These are phyloP conservation scores for Nycticryphes semicollaris DNA, from an alignment of 2,113 vertebrate species.

Conservation along the genomic window DNA sequence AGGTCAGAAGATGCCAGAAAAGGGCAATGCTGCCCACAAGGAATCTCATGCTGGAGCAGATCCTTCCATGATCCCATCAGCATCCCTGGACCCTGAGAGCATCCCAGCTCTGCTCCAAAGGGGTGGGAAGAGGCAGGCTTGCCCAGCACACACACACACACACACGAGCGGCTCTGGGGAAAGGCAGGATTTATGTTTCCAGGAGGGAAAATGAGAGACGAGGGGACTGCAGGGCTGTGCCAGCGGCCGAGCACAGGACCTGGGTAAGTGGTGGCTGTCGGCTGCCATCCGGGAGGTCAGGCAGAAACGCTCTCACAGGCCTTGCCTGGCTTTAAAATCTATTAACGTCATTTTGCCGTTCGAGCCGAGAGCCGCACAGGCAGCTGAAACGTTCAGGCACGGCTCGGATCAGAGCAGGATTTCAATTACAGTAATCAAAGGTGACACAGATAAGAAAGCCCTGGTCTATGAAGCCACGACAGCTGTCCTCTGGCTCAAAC, in stretches of 20 bases:
- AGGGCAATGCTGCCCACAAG: not conserved
- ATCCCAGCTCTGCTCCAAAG: accelerated
- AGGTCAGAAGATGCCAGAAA: not conserved
- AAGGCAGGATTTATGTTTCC: slow-evolving; percentile 19
- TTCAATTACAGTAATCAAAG: slow-evolving; percentile 67
- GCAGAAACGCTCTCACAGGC: slow-evolving; percentile 26
- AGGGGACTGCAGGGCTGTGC: not conserved
- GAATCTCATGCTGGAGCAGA: not conserved
- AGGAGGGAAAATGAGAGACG: not conserved
- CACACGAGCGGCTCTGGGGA: not conserved
- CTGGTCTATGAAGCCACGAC: slow-evolving; percentile 18
- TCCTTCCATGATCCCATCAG: accelerated
- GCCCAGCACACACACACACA: not conserved
- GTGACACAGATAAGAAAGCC: slow-evolving; percentile 66
- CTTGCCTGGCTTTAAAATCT: slow-evolving; percentile 42
- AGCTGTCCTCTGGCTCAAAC: slow-evolving; percentile 65
- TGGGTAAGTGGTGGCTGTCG: not conserved
- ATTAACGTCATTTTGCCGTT: slow-evolving; percentile 43
- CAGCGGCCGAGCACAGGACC: not conserved
- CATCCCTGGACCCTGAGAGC: not conserved
- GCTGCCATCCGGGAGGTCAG: slow-evolving; percentile 7
- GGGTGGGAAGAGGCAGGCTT: not conserved
- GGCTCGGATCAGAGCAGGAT: slow-evolving; percentile 61
- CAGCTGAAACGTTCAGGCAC: slow-evolving; percentile 4
- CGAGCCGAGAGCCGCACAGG: not conserved